phyloP scores from a whole-genome alignment of 2,797 vertebrate genomes.

The Myioborus melanocephalus region DNA sequence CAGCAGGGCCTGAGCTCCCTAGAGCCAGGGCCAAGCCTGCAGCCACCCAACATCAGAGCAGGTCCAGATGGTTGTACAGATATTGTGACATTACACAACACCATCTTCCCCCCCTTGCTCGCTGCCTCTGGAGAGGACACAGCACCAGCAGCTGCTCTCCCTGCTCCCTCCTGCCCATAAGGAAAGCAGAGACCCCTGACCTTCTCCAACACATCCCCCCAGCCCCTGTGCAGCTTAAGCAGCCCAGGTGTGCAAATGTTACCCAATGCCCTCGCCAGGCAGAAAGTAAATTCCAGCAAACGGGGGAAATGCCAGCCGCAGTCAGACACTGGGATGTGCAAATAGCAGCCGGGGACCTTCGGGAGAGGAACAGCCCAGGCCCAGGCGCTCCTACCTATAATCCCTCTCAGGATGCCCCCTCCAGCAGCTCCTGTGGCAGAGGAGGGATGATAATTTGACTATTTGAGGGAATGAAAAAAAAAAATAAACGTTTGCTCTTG shows the following conservation, averaged over 20 bases:
- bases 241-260: constrained; percentile 78
- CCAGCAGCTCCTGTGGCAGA: background rate
- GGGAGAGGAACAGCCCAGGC: background rate
- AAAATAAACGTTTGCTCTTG: background rate
- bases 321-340: constrained; percentile 71
- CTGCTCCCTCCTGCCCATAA: background rate
- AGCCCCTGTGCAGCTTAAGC: constrained; percentile 65
- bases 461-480: background rate
- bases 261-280: constrained; percentile 62
- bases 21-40: background rate
- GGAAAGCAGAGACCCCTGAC: constrained; percentile 41
- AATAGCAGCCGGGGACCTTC: constrained; percentile 67
- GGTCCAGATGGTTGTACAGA: background rate
- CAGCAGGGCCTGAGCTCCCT: background rate
- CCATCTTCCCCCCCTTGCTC: background rate
- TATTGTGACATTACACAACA: background rate
- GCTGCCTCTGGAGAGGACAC: background rate
- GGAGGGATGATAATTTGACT: background rate
- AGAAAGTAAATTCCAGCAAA: constrained; percentile 74
- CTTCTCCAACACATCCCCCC: background rate
- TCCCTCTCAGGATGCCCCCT: background rate
- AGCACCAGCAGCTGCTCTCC: background rate
- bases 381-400: constrained; percentile 4
- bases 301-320: constrained; percentile 73
- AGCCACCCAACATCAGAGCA: background rate